phyloP scores from a whole-genome alignment of 2,888 invertebrate genomes.

The Apotomis betuletana region DNA sequence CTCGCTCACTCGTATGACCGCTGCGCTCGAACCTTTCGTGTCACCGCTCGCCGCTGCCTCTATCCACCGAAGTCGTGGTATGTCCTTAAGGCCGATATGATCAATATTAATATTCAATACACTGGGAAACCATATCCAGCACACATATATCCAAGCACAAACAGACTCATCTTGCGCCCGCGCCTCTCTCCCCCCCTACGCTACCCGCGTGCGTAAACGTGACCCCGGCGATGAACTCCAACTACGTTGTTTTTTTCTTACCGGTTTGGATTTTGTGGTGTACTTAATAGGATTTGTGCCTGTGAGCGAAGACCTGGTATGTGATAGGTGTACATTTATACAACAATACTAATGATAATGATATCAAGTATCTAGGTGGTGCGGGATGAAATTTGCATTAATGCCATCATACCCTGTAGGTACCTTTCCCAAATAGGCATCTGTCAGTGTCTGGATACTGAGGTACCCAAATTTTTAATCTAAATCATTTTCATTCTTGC shows the following conservation, averaged over 20 bases:
- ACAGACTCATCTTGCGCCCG: conserved; percentile 66
- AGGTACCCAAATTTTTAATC: too few relatives aligned
- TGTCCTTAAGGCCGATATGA: too few relatives aligned
- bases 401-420: not conserved
- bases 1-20: too few relatives aligned
- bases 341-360: not conserved
- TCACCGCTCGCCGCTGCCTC: too few relatives aligned
- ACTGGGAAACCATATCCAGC: conserved; percentile 28
- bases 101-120: too few relatives aligned
- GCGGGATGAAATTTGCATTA: not conserved
- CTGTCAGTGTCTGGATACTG: too few relatives aligned
- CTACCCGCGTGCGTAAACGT: conserved; percentile 79
- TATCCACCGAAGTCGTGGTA: too few relatives aligned
- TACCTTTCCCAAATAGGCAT: not conserved
- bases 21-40: too few relatives aligned
- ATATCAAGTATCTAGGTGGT: not conserved
- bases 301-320: conserved; percentile 12
- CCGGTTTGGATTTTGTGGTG: conserved; percentile 54
- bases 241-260: conserved; percentile 56
- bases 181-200: conserved; percentile 57
- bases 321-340: not conserved
- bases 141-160: conserved; percentile 43
- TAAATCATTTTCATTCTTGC: too few relatives aligned
- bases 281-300: conserved; percentile 46
- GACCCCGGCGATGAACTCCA: conserved; percentile 77